These are phyloP conservation scores for Globodera rostochiensis DNA, from an alignment of 1,140 invertebrate species.

Conservation along the genomic window DNA sequence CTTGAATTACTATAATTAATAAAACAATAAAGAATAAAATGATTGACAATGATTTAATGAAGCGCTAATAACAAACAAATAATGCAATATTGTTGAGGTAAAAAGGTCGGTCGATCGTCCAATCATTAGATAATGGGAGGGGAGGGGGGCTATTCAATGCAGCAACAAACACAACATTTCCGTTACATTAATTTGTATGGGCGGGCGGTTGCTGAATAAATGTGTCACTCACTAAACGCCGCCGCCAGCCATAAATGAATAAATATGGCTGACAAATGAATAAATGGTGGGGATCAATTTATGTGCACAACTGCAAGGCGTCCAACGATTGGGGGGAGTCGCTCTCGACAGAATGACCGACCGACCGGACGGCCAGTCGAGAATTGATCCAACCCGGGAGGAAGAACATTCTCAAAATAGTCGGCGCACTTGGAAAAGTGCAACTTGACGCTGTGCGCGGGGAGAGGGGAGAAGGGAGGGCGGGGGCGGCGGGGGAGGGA, in stretches of 20 bases:
- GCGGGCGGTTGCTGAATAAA: too few relatives aligned
- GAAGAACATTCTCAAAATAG: slow-evolving; percentile 3
- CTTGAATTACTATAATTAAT: too few relatives aligned
- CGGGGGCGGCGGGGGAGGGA: background rate
- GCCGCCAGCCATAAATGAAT: too few relatives aligned
- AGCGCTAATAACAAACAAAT: too few relatives aligned
- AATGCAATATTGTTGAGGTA: too few relatives aligned
- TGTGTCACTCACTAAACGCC: too few relatives aligned
- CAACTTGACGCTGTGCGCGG: slow-evolving; percentile 1
- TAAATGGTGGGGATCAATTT: background rate
- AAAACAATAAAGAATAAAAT: background rate
- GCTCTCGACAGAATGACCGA: background rate
- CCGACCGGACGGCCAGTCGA: background rate
- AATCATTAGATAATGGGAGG: too few relatives aligned
- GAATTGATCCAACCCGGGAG: background rate
- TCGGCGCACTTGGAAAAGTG: background rate
- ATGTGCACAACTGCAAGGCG: background rate
- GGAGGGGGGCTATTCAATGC: too few relatives aligned
- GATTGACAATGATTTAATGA: background rate
- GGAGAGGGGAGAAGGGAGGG: background rate
- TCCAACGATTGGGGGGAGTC: background rate
- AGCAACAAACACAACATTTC: too few relatives aligned
- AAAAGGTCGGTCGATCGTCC: too few relatives aligned
- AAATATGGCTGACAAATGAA: background rate
- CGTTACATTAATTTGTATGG: too few relatives aligned